phyloP scores from a whole-genome alignment of 37 sponge, comb jelly and placozoan species.

The Tethya wilhelma region DNA sequence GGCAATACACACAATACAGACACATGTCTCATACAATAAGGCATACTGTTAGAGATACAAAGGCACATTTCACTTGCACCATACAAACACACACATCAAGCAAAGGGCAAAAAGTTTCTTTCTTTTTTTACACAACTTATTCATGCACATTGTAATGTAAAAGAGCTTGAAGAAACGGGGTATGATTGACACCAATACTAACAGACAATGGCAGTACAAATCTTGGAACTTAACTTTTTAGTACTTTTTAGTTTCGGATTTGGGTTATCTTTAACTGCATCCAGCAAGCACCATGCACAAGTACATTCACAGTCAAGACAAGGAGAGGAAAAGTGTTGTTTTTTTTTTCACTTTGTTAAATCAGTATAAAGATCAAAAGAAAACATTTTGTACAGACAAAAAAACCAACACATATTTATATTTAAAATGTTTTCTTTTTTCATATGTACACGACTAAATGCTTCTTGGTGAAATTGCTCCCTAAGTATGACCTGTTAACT shows the following conservation, averaged over 20 bases:
- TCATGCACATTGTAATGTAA: neutral
- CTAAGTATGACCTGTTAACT: slow-evolving; percentile 2
- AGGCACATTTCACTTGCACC: neutral
- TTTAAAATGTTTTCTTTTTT: neutral
- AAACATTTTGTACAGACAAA: slow-evolving; percentile 16
- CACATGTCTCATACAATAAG: too few relatives aligned
- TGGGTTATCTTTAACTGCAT: too few relatives aligned
- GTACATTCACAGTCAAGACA: neutral
- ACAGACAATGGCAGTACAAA: neutral
- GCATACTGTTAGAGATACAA: too few relatives aligned
- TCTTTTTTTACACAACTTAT: neutral
- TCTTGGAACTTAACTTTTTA: too few relatives aligned
- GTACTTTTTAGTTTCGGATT: too few relatives aligned
- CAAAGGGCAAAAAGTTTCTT: slow-evolving; percentile 1
- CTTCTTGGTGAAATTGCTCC: neutral
- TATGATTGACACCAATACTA: slow-evolving; percentile 74
- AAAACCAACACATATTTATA: neutral
- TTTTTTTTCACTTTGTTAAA: too few relatives aligned
- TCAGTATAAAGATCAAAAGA: too few relatives aligned
- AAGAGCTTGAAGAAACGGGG: slow-evolving; percentile 17
- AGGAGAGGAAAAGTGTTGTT: too few relatives aligned
- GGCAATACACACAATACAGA: too few relatives aligned
- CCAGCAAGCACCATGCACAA: slow-evolving; percentile 7
- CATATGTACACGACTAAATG: neutral
- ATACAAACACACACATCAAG: neutral